Conservation (phyloP, 2,113 vertebrate species). For the Myiozetetes cayanensis region DNA sequence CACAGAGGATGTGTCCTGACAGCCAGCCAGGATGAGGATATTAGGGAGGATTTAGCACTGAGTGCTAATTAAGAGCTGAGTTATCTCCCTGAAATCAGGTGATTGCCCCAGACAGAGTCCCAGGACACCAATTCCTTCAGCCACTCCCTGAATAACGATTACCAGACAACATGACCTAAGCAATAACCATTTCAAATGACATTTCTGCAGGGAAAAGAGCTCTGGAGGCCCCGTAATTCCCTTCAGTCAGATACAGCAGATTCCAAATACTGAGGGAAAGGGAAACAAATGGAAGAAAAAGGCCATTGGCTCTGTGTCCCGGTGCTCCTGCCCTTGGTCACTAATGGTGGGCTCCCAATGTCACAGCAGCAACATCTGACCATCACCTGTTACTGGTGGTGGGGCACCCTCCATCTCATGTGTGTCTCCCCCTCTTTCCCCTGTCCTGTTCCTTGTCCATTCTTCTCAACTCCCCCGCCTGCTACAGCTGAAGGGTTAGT, state of each 20-base stretch:
- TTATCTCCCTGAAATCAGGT: background rate
- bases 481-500: background rate
- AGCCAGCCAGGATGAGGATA: background rate
- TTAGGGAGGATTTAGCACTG: background rate
- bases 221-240: background rate
- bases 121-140: background rate
- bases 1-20: background rate
- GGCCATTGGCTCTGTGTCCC: background rate
- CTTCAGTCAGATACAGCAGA: background rate
- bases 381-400: background rate
- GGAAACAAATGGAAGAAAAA: background rate
- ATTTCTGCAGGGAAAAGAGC: background rate
- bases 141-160: background rate
- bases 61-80: conserved; percentile 40
- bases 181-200: background rate
- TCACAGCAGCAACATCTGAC: background rate
- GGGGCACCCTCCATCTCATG: background rate
- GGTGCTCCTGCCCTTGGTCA: background rate
- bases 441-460: background rate
- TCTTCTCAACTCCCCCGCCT: background rate
- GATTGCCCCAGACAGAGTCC: background rate
- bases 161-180: background rate
- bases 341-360: background rate
- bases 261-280: background rate
- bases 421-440: background rate